Percentiles rank a stretch among this genome's conserved stretches.
Evolutionary conservation across 2,113 vertebrate genomes (phyloP).

Genomic region (Phasianus colchicus): DNA sequence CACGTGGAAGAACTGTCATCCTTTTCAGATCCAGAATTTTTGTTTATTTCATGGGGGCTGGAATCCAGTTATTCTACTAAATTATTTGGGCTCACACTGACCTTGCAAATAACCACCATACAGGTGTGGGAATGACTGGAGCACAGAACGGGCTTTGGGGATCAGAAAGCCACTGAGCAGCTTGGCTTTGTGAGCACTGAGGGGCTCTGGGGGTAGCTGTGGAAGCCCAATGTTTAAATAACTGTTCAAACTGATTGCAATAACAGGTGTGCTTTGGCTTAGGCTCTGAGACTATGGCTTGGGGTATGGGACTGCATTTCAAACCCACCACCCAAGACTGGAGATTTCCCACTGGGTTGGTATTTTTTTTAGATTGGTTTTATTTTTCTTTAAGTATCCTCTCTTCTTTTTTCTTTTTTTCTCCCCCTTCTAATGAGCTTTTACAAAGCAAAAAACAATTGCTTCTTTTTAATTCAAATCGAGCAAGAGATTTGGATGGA

Average conservation of each 20-base stretch:
- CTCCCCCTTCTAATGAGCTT: not conserved
- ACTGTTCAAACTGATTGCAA: not conserved
- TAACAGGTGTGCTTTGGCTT: not conserved
- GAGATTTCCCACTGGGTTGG: not conserved
- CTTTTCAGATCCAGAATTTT: not conserved
- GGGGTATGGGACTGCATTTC: not conserved
- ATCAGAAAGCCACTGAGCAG: not conserved
- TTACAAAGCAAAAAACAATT: not conserved
- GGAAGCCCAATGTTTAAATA: not conserved
- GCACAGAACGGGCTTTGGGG: not conserved
- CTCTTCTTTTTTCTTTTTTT: not conserved
- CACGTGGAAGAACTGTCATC: not conserved
- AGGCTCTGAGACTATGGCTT: fast-evolving
- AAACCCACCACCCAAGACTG: not conserved
- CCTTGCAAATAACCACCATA: not conserved
- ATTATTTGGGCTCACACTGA: not conserved
- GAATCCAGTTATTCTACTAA: not conserved
- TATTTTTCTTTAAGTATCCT: not conserved
- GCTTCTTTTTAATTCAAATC: not conserved
- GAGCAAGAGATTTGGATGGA: not conserved
- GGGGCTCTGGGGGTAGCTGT: not conserved
- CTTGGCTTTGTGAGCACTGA: not conserved
- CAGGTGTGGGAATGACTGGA: not conserved
- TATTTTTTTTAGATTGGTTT: not conserved
- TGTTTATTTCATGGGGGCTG: not conserved